Percentiles rank a stretch among this genome's conserved stretches.
Conservation (phyloP, 1,140 invertebrate genomes). For the Drosophila serrata region DNA sequence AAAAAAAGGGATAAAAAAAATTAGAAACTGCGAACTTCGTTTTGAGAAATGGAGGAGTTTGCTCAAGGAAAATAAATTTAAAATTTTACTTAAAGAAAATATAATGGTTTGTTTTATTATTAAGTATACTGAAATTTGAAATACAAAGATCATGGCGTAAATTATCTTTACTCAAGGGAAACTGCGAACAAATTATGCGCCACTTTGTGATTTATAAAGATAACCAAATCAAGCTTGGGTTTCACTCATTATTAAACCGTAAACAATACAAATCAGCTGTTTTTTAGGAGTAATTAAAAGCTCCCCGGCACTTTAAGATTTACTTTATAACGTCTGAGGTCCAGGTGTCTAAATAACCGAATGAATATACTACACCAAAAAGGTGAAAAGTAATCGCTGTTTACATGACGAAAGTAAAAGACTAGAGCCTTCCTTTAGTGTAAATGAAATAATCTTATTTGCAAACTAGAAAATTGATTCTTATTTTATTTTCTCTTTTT, state of each 20-base stretch:
- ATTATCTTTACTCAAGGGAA: not conserved
- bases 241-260: not conserved
- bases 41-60: no score
- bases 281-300: not conserved
- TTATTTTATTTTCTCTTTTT: not conserved
- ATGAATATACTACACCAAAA: not conserved
- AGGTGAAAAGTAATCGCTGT: not conserved
- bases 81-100: no score
- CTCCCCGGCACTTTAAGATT: not conserved
- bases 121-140: not conserved
- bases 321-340: conserved; percentile 13
- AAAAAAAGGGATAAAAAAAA: no score
- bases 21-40: no score
- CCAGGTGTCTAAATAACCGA: not conserved
- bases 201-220: not conserved
- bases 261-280: not conserved
- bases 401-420: conserved; percentile 3
- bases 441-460: not conserved
- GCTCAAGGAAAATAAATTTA: no score
- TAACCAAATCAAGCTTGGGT: not conserved
- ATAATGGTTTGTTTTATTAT: no score
- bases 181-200: not conserved
- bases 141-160: not conserved
- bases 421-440: not conserved
- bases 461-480: not conserved